Percentiles rank a stretch among this genome's conserved stretches.
Evolutionary conservation across 2,113 vertebrate species (phyloP).

Genomic region (Anguilla rostrata): DNA sequence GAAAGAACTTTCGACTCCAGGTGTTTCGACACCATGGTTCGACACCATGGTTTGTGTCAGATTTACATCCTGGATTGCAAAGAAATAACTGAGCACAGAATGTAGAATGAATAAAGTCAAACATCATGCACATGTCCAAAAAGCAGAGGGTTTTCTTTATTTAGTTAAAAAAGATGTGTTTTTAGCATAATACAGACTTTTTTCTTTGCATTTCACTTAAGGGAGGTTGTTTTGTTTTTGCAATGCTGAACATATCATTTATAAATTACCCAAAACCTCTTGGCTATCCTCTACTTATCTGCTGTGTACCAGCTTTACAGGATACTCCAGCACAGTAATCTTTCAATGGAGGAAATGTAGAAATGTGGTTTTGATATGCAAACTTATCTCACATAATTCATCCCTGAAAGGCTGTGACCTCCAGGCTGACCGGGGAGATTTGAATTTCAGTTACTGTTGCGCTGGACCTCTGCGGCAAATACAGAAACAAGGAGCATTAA

Average conservation of each 20-base stretch:
- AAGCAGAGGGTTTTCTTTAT: not conserved
- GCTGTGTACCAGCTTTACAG: not conserved
- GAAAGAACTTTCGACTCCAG: not conserved
- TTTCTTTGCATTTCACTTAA: not conserved
- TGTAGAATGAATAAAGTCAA: not conserved
- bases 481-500: not conserved
- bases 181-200: not conserved
- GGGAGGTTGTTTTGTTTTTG: not conserved
- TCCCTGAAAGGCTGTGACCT: not conserved
- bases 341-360: not conserved
- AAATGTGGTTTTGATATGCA: slow-evolving; percentile 6
- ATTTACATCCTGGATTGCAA: not conserved
- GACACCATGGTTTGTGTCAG: not conserved
- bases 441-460: slow-evolving; percentile 11
- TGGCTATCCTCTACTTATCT: not conserved
- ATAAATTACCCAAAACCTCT: not conserved
- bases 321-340: not conserved
- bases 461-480: not conserved
- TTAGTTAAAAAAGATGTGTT: not conserved
- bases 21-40: too few species aligned
- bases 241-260: not conserved
- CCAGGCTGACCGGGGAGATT: not conserved
- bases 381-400: not conserved
- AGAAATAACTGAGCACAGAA: not conserved
- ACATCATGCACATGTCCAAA: not conserved